These are phyloP conservation scores for Antedon mediterranea DNA, from an alignment of 53 echinoderm and acorn worm genomes.

Conservation along the genomic window DNA sequence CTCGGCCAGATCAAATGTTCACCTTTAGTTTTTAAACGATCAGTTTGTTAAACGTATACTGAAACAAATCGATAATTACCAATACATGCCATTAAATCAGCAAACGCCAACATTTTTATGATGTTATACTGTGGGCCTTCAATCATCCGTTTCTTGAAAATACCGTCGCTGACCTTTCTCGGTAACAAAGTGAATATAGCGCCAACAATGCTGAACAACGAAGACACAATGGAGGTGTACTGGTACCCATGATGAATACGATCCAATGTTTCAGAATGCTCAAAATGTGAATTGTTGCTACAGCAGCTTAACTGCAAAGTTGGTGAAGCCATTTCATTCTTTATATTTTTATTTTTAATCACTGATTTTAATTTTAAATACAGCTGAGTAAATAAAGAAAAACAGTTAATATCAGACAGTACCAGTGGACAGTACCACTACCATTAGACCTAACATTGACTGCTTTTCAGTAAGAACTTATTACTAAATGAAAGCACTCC, in stretches of 20 bases:
- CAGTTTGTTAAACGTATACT: too few relatives aligned
- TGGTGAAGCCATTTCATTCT: slow-evolving; percentile 58
- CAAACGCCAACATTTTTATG: slow-evolving; percentile 64
- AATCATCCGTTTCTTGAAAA: slow-evolving; percentile 15
- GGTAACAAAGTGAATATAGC: slow-evolving; percentile 49
- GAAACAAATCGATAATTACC: too few relatives aligned
- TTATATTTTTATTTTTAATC: too few relatives aligned
- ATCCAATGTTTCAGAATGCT: background rate
- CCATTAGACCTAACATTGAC: too few relatives aligned
- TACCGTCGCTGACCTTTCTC: slow-evolving; percentile 21
- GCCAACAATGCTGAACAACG: slow-evolving; percentile 52
- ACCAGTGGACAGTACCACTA: too few relatives aligned
- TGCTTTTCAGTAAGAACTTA: too few relatives aligned
- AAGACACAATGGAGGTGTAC: slow-evolving; percentile 28
- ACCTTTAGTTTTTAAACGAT: too few relatives aligned
- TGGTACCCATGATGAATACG: slow-evolving; percentile 10
- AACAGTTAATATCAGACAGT: too few relatives aligned
- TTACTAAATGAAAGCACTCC: too few relatives aligned
- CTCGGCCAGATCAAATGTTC: too few relatives aligned
- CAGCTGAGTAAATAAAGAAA: too few relatives aligned
- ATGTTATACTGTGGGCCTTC: slow-evolving; percentile 62
- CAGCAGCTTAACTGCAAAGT: slow-evolving; percentile 70
- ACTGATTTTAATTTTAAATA: too few relatives aligned
- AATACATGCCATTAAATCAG: slow-evolving; percentile 80
- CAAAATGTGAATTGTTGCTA: background rate